Base-by-base conservation (phyloP, 1,140 invertebrate genomes). In the Pseudobourletiella spinata region DNA sequence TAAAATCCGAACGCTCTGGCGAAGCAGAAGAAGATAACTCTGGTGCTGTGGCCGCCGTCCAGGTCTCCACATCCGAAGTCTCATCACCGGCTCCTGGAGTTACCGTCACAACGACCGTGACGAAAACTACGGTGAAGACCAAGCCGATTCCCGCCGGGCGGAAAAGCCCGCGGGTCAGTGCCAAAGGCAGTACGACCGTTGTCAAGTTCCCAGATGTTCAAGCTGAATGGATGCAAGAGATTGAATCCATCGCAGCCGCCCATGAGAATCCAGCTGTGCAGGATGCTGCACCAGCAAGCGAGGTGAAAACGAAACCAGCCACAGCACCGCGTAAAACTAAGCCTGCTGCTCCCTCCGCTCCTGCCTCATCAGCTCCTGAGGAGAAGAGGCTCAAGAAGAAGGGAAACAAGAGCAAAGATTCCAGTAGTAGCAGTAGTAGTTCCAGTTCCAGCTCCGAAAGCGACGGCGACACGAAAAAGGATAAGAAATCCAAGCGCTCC, bases 401-500 rank as follows among this genome's bases (percentile, higher is more conserved):
- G 39, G 29, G 44, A 46, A 57, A 4, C 57, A 57, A 52, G 57
- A 61, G 32, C 22, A 20, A 39, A 18, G 25, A 24, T 48, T 44
- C 46, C 1, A 60, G 42, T 20, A 56, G 48, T 25, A 30, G 39
- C 11, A 63, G 57, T 39, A 54, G 55, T 18, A 61, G 61, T 25
- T 56, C 48, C 39, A 66, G 64, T 26, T 61, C 58, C 8, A 57
- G 54, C 20, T 59, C 57, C 57, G 63, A 62, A 1, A 32, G 20
- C 35, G 65, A 66, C 18, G 46, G 39, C 20, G 35, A 22, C 8
- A 51, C 57, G 18, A 61, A 35, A 15, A 67, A 70, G 35, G 51
- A 59, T 6, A 69, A 67, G 50, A 69, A 66, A 50, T 64, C 67
- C n/a, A 69, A 69, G 43, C 35, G 67, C 39, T 64, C 58, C 1